Evolutionary conservation across 2,113 vertebrate species (phyloP), one percentile per base, ranked within the genome.

Genomic region (Plecturocebus donacophilus): DNA sequence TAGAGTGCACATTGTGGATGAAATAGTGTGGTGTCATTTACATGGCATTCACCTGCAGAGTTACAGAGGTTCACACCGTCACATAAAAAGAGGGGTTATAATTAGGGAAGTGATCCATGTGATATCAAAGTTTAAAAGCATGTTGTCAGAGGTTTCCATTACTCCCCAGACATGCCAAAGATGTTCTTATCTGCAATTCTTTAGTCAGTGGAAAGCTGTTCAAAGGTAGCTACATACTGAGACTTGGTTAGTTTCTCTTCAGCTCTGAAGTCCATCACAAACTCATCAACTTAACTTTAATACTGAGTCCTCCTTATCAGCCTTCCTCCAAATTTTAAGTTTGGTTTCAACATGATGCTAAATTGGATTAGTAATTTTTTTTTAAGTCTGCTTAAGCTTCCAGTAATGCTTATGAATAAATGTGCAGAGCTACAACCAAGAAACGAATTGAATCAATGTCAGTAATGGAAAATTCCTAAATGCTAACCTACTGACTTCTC

Each of bases 381-480:
- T 8, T 83, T 35, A 66, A 92, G 30, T 73, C 49, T 91, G 58
- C 49, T 96, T 91, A 93, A 97, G n/a, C 21, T 97, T 96, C 90
- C 80, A 95, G 96, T 83, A 91, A 91, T 90, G 80, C n/a, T 56
- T n/a, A 2, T 97, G 97, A 92, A 90, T 96, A 97, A 95, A 96
- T 5, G 9, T 85, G 64, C 95, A 97, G 73, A 93, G 92, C 42
- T 96, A 8, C 14, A 82, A 97, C 35, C 75, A 4, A 97, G 93
- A 97, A 97, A 96, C 97, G 94, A 94, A 92, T 92, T 32, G 0
- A 77, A 87, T 42, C 97, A 96, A 97, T 64, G 1, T 98, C 97
- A 97, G 96, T 88, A 98, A 97, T 96, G 97, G 95, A 97, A 98
- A 98, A 98, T 98, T 94, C 96, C 97, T 95, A 90, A 97, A 97